Evolutionary conservation across 2,888 invertebrate genomes (phyloP).

Genomic region (Tetropium fuscum): DNA sequence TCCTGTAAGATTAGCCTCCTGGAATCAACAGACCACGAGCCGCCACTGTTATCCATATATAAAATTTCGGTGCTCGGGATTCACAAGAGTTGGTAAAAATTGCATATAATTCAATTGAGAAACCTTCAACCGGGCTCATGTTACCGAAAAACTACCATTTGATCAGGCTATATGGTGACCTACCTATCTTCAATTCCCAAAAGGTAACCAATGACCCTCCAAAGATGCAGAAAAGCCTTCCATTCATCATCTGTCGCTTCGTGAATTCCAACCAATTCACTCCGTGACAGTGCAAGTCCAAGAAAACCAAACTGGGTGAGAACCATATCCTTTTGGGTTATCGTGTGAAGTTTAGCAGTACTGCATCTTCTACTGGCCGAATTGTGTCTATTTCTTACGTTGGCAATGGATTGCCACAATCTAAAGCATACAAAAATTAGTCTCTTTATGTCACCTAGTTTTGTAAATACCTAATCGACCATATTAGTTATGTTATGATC

Average conservation of each 20-base stretch:
- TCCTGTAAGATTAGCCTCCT: no score
- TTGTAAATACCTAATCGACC: no score
- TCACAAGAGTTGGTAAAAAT: no score
- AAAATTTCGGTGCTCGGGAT: no score
- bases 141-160: no score
- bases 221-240: constrained; percentile 84
- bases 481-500: no score
- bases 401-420: constrained; percentile 76
- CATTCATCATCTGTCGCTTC: constrained; percentile 73
- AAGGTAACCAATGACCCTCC: constrained; percentile 85
- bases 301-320: constrained; percentile 91
- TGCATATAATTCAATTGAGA: no score
- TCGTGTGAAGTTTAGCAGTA: constrained; percentile 68
- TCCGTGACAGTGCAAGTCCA: constrained; percentile 74
- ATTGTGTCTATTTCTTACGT: constrained; percentile 77
- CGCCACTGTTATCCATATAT: no score
- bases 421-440: constrained; percentile 61
- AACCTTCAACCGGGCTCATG: no score
- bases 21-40: no score
- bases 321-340: constrained; percentile 87
- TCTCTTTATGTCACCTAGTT: no score
- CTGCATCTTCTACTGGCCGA: constrained; percentile 70
- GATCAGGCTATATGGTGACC: no score
- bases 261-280: constrained; percentile 72
- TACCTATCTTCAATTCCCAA: constrained; percentile 87